A percentile compares a stretch with the other conserved stretches of the same genome.
These are phyloP conservation scores for Xylota sylvarum DNA, from an alignment of 2,888 invertebrate species.

Conservation along the genomic window DNA sequence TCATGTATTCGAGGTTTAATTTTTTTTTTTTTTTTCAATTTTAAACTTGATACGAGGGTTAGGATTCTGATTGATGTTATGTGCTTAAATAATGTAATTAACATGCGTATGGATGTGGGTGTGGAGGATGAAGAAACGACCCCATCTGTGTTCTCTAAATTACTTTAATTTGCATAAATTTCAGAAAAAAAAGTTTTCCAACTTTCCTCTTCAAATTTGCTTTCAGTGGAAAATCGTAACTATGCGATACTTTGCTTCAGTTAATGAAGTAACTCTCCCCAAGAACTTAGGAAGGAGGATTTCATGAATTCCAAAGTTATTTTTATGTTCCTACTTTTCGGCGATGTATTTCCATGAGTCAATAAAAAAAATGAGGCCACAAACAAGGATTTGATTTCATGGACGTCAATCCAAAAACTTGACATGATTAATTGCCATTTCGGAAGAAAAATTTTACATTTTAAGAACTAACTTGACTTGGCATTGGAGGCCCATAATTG, in stretches of 20 bases:
- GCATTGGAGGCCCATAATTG: too few relatives aligned
- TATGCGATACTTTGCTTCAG: neutral
- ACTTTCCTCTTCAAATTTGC: neutral
- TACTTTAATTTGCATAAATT: constrained; percentile 1
- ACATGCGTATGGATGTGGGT: neutral
- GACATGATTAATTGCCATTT: too few relatives aligned
- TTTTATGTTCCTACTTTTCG: too few relatives aligned
- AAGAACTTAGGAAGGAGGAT: neutral
- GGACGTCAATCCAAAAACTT: too few relatives aligned
- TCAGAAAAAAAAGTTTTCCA: neutral
- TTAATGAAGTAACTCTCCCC: constrained; percentile 1
- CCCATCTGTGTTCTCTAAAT: neutral
- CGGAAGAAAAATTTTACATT: too few relatives aligned
- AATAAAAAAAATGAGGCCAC: too few relatives aligned
- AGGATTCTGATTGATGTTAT: neutral
- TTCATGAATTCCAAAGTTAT: too few relatives aligned
- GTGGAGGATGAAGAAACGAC: neutral
- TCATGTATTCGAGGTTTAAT: too few relatives aligned
- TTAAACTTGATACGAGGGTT: neutral
- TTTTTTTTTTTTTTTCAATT: neutral
- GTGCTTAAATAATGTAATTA: neutral
- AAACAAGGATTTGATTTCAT: too few relatives aligned
- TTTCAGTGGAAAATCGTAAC: neutral
- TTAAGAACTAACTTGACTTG: too few relatives aligned
- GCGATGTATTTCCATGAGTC: too few relatives aligned